phyloP scores from a whole-genome alignment of 2,113 vertebrate species.

The Callipepla californica region DNA sequence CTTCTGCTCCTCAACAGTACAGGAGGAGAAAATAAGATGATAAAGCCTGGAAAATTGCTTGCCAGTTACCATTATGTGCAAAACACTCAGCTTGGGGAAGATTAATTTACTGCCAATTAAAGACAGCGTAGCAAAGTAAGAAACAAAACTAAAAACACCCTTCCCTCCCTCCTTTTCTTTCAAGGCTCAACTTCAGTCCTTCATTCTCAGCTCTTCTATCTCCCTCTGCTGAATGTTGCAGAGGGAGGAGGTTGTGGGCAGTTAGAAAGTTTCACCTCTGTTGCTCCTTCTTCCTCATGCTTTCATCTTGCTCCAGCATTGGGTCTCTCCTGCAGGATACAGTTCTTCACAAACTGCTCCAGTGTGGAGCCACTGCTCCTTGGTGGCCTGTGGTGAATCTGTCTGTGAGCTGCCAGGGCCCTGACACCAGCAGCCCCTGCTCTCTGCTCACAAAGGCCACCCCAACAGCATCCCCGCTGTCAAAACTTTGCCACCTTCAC shows the following conservation, averaged over 20 bases:
- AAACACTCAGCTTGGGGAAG: background rate
- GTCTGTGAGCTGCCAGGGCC: background rate
- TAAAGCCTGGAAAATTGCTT: background rate
- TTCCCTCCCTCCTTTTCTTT: background rate
- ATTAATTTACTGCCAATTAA: background rate
- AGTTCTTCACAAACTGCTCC: background rate
- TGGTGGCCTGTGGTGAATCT: background rate
- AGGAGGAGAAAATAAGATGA: background rate
- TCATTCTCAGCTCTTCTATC: background rate
- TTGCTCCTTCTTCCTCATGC: background rate
- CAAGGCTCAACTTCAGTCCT: background rate
- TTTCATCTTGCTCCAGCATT: background rate
- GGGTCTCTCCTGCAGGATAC: background rate
- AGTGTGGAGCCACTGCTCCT: background rate
- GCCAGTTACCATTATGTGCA: background rate
- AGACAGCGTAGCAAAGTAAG: background rate
- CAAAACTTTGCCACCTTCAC: background rate
- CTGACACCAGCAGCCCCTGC: background rate
- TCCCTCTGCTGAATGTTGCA: fast-evolving
- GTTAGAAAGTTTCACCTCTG: background rate
- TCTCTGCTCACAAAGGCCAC: background rate
- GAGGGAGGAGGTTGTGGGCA: background rate
- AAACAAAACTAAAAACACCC: background rate
- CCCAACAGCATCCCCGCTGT: background rate
- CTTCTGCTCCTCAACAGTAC: background rate